Percentiles rank a stretch among this genome's conserved stretches.
Evolutionary conservation across 2,113 vertebrate genomes (phyloP).

Genomic region (Athene cunicularia): DNA sequence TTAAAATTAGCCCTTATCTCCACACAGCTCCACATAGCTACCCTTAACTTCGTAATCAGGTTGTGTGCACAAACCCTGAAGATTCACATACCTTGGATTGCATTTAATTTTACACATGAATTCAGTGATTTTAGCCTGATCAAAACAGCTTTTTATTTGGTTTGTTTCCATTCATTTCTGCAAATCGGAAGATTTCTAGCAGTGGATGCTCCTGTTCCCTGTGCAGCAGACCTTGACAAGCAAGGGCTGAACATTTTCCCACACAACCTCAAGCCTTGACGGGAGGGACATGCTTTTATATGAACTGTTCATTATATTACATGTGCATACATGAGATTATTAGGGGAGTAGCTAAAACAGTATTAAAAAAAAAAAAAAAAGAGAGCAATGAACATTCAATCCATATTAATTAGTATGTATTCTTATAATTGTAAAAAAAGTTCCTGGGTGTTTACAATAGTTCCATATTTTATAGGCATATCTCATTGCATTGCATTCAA

Average conservation of each 20-base stretch:
- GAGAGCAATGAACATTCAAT: neutral
- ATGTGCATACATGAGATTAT: neutral
- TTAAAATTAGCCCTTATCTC: neutral
- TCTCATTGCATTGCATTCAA: neutral
- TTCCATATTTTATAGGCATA: neutral
- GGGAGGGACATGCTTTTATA: neutral
- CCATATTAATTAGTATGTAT: neutral
- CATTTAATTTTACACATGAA: neutral
- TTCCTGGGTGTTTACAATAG: neutral
- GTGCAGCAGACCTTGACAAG: slow-evolving; percentile 20
- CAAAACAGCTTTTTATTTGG: neutral
- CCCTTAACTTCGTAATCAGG: neutral
- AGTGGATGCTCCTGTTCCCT: neutral
- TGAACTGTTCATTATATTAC: neutral
- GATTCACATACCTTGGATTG: neutral
- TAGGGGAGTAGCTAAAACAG: neutral
- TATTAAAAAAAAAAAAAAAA: neutral
- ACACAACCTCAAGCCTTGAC: neutral
- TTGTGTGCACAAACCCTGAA: neutral
- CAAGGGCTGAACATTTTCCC: neutral
- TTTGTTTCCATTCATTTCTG: neutral
- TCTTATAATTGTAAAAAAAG: neutral
- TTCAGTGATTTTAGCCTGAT: neutral
- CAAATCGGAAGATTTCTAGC: neutral
- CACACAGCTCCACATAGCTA: neutral